phyloP scores from a whole-genome alignment of 2,113 vertebrate genomes.

The Oryzias curvinotus region DNA sequence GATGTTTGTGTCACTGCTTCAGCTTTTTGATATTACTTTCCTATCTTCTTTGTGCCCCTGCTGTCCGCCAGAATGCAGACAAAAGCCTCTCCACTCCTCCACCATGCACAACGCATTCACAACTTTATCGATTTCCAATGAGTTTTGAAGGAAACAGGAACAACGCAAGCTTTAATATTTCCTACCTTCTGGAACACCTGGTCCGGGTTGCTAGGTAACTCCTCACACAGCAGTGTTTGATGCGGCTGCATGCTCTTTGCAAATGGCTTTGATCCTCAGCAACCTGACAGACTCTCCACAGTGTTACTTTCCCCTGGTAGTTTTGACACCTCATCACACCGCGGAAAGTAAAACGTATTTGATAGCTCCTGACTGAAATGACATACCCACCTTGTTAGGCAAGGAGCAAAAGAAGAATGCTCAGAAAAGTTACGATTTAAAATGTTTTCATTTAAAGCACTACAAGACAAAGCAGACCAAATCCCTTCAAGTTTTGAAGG shows the following conservation, averaged over 20 bases:
- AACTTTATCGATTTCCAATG: conserved; percentile 69
- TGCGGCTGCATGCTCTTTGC: conserved; percentile 69
- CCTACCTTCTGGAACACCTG: conserved; percentile 68
- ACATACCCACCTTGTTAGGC: conserved; percentile 67
- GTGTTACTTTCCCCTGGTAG: conserved; percentile 66
- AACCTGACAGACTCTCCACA: conserved; percentile 65
- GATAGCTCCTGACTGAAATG: conserved; percentile 69
- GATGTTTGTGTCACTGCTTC: conserved; percentile 50
- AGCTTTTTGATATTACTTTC: conserved; percentile 57
- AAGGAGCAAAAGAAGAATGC: conserved; percentile 56
- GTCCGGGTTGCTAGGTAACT: conserved; percentile 81
- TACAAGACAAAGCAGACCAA: conserved; percentile 23
- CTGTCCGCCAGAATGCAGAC: conserved; percentile 14
- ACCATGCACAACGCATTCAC: conserved; percentile 46
- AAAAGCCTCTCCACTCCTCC: conserved; percentile 18
- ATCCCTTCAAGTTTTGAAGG: neutral
- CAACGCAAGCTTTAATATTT: conserved; percentile 66
- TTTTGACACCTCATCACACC: conserved; percentile 69
- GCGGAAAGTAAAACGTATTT: conserved; percentile 63
- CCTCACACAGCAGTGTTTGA: conserved; percentile 64
- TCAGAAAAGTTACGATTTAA: conserved; percentile 59
- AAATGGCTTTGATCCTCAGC: conserved; percentile 77
- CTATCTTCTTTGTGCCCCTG: conserved; percentile 47
- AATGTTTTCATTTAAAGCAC: conserved; percentile 50
- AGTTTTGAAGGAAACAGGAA: conserved; percentile 68